These are phyloP conservation scores for Botrylloides violaceus DNA, from an alignment of 23 tunicate genomes.

Conservation along the genomic window DNA sequence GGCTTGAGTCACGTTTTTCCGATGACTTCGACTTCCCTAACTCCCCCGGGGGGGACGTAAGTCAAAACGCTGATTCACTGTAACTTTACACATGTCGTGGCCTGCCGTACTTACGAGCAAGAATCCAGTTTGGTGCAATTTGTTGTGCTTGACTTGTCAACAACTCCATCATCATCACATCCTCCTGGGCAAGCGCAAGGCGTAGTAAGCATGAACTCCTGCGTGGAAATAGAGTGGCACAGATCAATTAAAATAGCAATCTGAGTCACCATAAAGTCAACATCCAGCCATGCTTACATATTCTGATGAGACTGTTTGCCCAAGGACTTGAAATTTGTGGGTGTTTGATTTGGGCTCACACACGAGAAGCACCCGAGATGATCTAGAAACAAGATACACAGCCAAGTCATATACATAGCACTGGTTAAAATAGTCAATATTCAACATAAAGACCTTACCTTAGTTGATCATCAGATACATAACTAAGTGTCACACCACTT, in stretches of 20 bases:
- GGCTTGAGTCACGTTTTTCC: too few species aligned
- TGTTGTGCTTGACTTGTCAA: constrained; percentile 11
- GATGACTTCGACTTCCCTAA: too few species aligned
- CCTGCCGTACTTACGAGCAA: constrained; percentile 21
- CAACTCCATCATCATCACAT: constrained; percentile 62
- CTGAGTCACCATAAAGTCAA: neutral
- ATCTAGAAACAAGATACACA: constrained; percentile 15
- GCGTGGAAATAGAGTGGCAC: neutral
- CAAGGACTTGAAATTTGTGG: constrained; percentile 46
- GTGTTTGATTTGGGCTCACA: constrained; percentile 18
- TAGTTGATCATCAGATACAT: constrained; percentile 4
- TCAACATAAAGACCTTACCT: neutral
- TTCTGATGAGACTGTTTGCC: constrained; percentile 54
- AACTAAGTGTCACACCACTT: constrained; percentile 33
- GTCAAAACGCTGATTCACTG: too few species aligned
- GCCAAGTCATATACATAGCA: too few species aligned
- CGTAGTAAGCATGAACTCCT: constrained; percentile 66
- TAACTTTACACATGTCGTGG: too few species aligned
- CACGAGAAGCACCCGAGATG: constrained; percentile 31
- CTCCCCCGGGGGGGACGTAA: too few species aligned
- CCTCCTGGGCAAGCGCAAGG: constrained; percentile 90
- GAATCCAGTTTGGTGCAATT: constrained; percentile 4
- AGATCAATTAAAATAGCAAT: neutral
- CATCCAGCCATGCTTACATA: too few species aligned
- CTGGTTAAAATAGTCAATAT: neutral